Base-by-base conservation (phyloP, 2,888 invertebrate genomes). In the Lasius platythorax region DNA sequence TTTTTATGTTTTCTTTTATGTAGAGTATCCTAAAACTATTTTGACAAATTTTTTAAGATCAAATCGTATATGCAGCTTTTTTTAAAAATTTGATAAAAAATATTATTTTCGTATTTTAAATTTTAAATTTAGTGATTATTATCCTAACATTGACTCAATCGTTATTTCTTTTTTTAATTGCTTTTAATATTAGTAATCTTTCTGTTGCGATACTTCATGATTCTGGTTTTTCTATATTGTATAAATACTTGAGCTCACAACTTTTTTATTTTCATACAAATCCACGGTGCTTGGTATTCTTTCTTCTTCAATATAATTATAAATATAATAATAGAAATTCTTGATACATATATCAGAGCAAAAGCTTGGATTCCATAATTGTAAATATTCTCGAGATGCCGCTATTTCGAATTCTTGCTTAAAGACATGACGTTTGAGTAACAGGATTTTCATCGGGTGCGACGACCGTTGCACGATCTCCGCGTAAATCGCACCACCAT, bases 381-480 rank as follows among this genome's bases (percentile, higher is more conserved):
- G 79, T 37, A 61, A 81, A 74, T 33, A 37, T 18, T 37, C 18
- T 12, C 33, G 40, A 61, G 18, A 46, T n/a, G 46, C 63, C 28
- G 61, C 63, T 28, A 40, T 40, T 66, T 53, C 40, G n/a, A 43
- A 64, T 76, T 3, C 40, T 75, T 37, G n/a, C 56, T 53, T 63
- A 53, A 58, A 53, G 64, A 76, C 23, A 50, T 23, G 64, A 61
- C 53, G 37, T 64, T 76, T 74, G 12, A 82, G 56, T 78, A 66
- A 76, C 75, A 76, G 78, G 78, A 76, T 66, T 66, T 82, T 23
- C 66, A 66, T 78, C 82, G 82, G 46, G 73, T 81, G 28, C 68
- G 61, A 81, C 79, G 79, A 72, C 61, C 79, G 72, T 79, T 72
- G 72, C 72, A 61, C 33, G 79, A 70, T 79, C 43, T 23, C 43